Percentiles rank a stretch among this genome's conserved stretches.
These are phyloP conservation scores for Drosophila ironensis DNA, from an alignment of 1,140 invertebrate genomes.

Conservation along the genomic window DNA sequence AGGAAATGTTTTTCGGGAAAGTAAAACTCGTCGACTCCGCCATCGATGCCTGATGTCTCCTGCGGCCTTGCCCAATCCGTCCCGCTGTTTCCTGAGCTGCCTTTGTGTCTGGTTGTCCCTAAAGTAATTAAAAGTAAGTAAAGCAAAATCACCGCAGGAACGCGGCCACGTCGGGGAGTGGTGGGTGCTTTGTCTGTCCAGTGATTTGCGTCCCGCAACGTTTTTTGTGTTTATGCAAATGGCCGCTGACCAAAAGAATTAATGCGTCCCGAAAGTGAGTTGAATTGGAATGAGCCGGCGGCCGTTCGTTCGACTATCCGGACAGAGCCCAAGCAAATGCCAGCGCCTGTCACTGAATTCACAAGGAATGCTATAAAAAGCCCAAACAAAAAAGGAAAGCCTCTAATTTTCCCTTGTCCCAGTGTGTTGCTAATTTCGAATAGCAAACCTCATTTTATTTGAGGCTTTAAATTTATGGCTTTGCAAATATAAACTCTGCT, in stretches of 20 bases:
- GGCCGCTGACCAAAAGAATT: conserved; percentile 67
- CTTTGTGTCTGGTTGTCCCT: conserved; percentile 63
- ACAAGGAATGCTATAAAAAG: conserved; percentile 46
- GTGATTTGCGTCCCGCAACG: conserved; percentile 48
- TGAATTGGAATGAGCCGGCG: conserved; percentile 65
- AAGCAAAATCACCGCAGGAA: conserved; percentile 45
- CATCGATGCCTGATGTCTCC: conserved; percentile 24
- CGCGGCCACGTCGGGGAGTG: not conserved
- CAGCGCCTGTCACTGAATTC: conserved; percentile 44
- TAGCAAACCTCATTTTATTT: conserved; percentile 1
- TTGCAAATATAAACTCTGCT: not conserved
- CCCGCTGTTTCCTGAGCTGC: conserved; percentile 18
- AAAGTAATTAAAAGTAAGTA: conserved; percentile 80
- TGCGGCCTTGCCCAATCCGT: not conserved
- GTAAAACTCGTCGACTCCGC: conserved; percentile 16
- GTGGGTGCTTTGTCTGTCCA: conserved; percentile 16
- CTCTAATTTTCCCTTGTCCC: conserved; percentile 32
- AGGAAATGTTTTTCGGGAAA: conserved; percentile 56
- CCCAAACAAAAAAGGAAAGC: conserved; percentile 3
- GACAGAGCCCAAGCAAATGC: not conserved
- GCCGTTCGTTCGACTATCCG: conserved; percentile 2
- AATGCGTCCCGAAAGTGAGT: conserved; percentile 66
- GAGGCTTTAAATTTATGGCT: conserved; percentile 9
- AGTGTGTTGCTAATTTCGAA: conserved; percentile 44
- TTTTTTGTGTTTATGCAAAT: conserved; percentile 71